Evolutionary conservation across 2,113 vertebrate genomes (phyloP), one percentile per base, ranked within the genome.

Genomic region (Caranx melampygus): DNA sequence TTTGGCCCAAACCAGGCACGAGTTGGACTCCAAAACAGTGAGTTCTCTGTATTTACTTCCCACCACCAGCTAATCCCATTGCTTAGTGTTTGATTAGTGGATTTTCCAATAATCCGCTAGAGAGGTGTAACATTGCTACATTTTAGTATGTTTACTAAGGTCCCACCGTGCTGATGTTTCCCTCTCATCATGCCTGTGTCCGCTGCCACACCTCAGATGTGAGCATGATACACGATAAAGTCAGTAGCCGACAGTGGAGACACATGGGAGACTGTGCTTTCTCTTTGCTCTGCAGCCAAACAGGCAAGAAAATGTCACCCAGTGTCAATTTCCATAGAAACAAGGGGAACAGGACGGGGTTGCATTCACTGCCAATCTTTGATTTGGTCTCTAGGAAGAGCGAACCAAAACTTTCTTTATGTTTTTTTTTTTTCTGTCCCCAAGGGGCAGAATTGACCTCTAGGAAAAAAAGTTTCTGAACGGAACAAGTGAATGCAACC

Each of bases 11-110:
- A 96, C 96, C 91, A 95, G 98, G 84, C 98, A 99, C 59, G 98
- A 99, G 91, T 91, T 99, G 94, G 98, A 99, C 96, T 99, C 98
- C 81, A 99, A 99, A 96, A 99, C 98, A 94, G 98, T 99, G 95
- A 98, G 98, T 96, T 89, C 83, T 88, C 86, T 92, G 89, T 93
- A 67, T 91, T 89, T 91, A 65, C 80, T 81, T 82, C 84, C 88
- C 87, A 79, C 77, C 85, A 75, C 64, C 79, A 26, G 66, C 85
- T 91, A 90, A 92, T 91, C 90, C 83, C 78, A 66, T 75, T 57
- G 87, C 85, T 82, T 76, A 77, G 52, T 88, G 87, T 90, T 90
- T 90, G 86, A 92, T 92, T 80, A 79, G 82, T 84, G 89, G 83
- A 82, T 91, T 93, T 92, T 75, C 78, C 76, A 66, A 87, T 85